Base-by-base conservation (phyloP, 1,140 invertebrate species). In the Drosophila littoralis region DNA sequence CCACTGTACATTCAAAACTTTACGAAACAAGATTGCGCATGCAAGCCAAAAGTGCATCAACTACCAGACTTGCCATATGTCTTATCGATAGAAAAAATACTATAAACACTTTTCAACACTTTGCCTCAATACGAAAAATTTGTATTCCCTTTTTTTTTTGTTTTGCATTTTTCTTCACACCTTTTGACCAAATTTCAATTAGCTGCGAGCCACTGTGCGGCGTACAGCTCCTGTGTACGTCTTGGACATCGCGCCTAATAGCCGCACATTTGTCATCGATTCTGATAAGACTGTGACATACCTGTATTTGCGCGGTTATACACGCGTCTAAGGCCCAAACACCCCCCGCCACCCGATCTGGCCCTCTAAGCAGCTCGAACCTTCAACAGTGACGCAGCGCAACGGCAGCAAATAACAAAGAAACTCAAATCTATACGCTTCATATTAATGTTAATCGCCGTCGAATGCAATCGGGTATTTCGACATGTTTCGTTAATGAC, bases 281-380 rank as follows among this genome's bases (percentile, higher is more conserved):
- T 35, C 52, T 64, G 72, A 75, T 75, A 75, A 75, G 72, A 69
- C 10, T 46, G 40, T 40, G 58, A 61, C 58, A 74, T 70, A 58
- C 32, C 10, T 43, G 35, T 70, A 69, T 70, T 55, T 70, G 66
- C 54, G 57, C 43, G 59, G 15, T 50, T 72, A 42, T 42, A 36
- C 51, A 65, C 60, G 42, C 60, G 42, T 50, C 5, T 45, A 52
- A 38, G 48, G 36, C 55, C 13, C 42, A 57, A 72, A 60, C 36
- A 55, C 28, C 33, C 54, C 36, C 43, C 36, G 2, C 4, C n/a
- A 38, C 36, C 43, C 52, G 35, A 45, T 50, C 51, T 59, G 17
- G 33, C 40, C 50, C 33, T 1, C 36, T 6, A 66, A 57, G 36
- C 57, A 66, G 52, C 52, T 36, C 13, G 43, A 64, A 22, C 59